A percentile compares a stretch with the other conserved stretches of the same genome.
Evolutionary conservation across 92 coral and sea anemone genomes (phyloP).

Genomic region (Palythoa grandiflora): DNA sequence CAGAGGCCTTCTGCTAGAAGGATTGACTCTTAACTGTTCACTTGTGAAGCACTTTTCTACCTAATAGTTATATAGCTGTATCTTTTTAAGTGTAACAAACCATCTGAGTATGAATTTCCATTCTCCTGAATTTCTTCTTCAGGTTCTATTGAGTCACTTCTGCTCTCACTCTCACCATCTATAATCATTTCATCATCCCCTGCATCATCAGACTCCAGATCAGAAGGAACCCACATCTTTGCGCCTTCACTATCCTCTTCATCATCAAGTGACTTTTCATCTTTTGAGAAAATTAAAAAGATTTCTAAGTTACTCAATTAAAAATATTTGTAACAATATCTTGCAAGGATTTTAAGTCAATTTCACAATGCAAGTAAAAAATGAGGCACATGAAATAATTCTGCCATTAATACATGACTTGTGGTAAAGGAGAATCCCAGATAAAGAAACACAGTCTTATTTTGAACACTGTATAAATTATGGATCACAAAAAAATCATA

Average conservation of each 20-base stretch:
- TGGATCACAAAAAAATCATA: too few relatives aligned
- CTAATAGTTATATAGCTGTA: too few relatives aligned
- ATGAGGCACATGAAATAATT: too few relatives aligned
- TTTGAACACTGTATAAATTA: too few relatives aligned
- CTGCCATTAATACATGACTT: too few relatives aligned
- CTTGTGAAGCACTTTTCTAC: too few relatives aligned
- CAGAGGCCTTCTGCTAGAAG: background rate
- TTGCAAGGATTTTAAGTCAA: too few relatives aligned
- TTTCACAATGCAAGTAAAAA: too few relatives aligned
- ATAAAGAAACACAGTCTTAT: too few relatives aligned
- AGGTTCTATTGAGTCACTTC: conserved; percentile 15
- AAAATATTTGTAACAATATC: too few relatives aligned
- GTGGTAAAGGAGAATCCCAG: too few relatives aligned
- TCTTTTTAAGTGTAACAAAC: background rate
- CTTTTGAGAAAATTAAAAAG: background rate
- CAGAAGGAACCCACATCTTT: conserved; percentile 86
- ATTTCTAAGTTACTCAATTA: background rate
- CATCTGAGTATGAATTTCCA: background rate
- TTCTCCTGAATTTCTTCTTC: background rate
- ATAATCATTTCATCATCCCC: conserved; percentile 10
- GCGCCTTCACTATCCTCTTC: conserved; percentile 42
- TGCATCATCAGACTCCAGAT: conserved; percentile 75
- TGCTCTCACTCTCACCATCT: background rate
- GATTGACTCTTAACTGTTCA: background rate
- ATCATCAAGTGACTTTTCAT: conserved; percentile 39